Percentiles rank a stretch among this genome's conserved stretches.
These are phyloP conservation scores for Musca domestica DNA, from an alignment of 1,140 invertebrate genomes.

Conservation along the genomic window DNA sequence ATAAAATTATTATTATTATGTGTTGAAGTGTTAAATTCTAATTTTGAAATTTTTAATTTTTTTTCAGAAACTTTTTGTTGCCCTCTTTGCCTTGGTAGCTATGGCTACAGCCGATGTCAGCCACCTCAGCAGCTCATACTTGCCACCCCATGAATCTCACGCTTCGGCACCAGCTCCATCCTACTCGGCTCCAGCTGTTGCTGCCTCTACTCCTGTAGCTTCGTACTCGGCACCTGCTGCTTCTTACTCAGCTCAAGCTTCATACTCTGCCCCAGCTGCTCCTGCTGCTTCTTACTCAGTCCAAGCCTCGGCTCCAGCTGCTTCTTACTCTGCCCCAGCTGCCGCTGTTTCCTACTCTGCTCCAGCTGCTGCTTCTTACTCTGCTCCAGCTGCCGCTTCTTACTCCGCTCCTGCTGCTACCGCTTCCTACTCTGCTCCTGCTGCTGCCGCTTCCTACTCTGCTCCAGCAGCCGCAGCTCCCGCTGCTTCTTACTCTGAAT, in stretches of 20 bases:
- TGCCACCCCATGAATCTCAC: slow-evolving; percentile 16
- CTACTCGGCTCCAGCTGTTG: slow-evolving; percentile 39
- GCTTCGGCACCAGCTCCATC: slow-evolving; percentile 34
- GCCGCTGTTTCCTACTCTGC: slow-evolving; percentile 28
- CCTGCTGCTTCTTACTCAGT: slow-evolving; percentile 28
- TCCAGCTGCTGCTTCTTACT: slow-evolving; percentile 23
- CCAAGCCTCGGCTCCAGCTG: slow-evolving; percentile 36
- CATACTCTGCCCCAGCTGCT: slow-evolving; percentile 31
- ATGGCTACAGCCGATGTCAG: slow-evolving; percentile 33
- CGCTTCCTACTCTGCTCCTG: slow-evolving; percentile 26
- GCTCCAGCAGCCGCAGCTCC: too few relatives aligned
- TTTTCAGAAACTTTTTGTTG: slow-evolving; percentile 23
- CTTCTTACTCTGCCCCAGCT: slow-evolving; percentile 3
- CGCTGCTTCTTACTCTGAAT: slow-evolving; percentile 3
- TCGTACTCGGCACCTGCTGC: slow-evolving; percentile 6
- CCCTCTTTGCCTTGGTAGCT: slow-evolving; percentile 18
- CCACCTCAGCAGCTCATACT: slow-evolving; percentile 37
- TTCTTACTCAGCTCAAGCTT: slow-evolving; percentile 26
- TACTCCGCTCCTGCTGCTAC: slow-evolving; percentile 34
- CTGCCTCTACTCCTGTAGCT: slow-evolving; percentile 27
- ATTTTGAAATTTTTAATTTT: not conserved
- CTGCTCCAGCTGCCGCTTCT: slow-evolving; percentile 23
- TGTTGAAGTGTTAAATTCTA: not conserved
- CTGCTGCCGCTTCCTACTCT: slow-evolving; percentile 16
- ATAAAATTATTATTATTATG: not conserved